Evolutionary conservation across 2,113 vertebrate genomes (phyloP).

Genomic region (Xiphias gladius): DNA sequence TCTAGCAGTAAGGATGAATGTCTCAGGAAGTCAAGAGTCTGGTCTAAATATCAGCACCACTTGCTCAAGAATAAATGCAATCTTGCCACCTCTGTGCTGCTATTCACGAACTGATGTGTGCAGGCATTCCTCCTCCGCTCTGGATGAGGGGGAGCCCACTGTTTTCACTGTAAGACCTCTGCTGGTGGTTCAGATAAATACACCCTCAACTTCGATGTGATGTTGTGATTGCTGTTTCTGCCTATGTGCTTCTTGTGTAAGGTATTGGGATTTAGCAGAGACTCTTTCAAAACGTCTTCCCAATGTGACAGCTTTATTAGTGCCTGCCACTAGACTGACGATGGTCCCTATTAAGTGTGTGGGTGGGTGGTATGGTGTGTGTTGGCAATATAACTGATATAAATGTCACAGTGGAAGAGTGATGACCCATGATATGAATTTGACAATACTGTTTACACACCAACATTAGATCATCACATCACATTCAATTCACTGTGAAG

Average conservation of each 20-base stretch:
- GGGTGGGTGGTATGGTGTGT: slow-evolving; percentile 12
- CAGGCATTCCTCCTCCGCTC: slow-evolving; percentile 8
- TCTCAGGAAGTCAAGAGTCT: slow-evolving; percentile 50
- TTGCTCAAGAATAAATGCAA: slow-evolving; percentile 68
- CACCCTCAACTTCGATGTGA: slow-evolving; percentile 33
- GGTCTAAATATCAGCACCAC: slow-evolving; percentile 63
- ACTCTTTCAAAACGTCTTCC: not conserved
- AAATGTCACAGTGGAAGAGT: slow-evolving; percentile 30
- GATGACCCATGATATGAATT: slow-evolving; percentile 19
- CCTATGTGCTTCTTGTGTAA: slow-evolving; percentile 8
- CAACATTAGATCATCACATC: not conserved
- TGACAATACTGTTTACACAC: slow-evolving; percentile 7
- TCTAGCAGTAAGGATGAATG: slow-evolving; percentile 37
- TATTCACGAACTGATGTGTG: slow-evolving; percentile 62
- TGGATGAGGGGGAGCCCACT: slow-evolving; percentile 3
- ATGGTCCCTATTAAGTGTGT: slow-evolving; percentile 30
- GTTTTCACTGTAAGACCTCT: slow-evolving; percentile 62
- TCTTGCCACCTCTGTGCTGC: slow-evolving; percentile 65
- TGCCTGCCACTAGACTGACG: slow-evolving; percentile 48
- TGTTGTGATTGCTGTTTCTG: slow-evolving; percentile 39
- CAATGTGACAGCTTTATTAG: slow-evolving; percentile 56
- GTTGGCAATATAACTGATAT: slow-evolving; percentile 4
- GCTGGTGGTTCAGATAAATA: slow-evolving; percentile 65
- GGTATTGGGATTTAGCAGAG: slow-evolving; percentile 14
- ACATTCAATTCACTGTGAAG: not conserved